phyloP scores from a whole-genome alignment of 1,140 invertebrate genomes.

The Halesus radiatus region DNA sequence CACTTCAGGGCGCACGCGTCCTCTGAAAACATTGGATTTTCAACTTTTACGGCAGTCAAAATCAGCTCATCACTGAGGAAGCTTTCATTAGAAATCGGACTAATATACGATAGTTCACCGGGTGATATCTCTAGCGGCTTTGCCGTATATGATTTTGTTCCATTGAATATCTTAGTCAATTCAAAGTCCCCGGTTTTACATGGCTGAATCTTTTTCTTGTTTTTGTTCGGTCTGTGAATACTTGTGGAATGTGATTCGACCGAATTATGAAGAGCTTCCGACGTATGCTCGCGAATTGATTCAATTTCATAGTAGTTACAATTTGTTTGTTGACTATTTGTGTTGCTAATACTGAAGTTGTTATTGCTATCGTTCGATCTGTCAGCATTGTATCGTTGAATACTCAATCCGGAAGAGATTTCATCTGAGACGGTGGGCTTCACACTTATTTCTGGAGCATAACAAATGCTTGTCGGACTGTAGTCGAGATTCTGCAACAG shows the following conservation, averaged over 20 bases:
- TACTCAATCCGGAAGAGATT: not conserved
- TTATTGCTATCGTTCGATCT: conserved; percentile 1
- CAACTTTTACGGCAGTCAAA: not conserved
- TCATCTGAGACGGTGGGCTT: not conserved
- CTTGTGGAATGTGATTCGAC: not conserved
- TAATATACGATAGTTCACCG: not conserved
- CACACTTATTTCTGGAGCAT: not conserved
- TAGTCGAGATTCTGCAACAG: not conserved
- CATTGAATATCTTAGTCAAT: not conserved
- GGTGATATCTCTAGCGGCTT: not conserved
- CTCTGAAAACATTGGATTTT: not conserved
- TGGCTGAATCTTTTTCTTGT: not conserved
- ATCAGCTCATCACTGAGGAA: not conserved
- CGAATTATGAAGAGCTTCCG: not conserved
- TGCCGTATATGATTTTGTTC: not conserved
- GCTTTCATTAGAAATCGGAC: not conserved
- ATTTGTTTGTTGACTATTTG: not conserved
- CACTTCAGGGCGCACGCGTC: conserved; percentile 27
- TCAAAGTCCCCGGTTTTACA: not conserved
- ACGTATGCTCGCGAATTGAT: not conserved
- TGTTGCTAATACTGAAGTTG: not conserved
- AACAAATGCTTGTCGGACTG: not conserved
- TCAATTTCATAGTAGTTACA: not conserved
- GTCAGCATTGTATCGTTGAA: not conserved
- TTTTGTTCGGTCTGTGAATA: not conserved